Conservation (phyloP, 2,888 invertebrate genomes). For the Protodeltote pygarga region DNA sequence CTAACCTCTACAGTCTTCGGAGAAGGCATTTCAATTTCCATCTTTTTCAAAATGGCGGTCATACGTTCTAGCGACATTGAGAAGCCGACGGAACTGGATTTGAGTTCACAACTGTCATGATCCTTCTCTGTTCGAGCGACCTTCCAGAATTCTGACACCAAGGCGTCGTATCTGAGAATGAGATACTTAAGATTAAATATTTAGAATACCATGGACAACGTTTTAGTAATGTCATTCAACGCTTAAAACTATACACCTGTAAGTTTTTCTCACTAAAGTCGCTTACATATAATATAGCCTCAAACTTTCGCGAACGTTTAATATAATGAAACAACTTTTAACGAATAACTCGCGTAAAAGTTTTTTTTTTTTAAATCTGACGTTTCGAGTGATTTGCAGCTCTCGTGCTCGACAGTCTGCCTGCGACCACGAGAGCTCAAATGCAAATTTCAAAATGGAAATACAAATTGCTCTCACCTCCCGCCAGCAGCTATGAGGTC, state of each 20-base stretch:
- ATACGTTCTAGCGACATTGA: conserved; percentile 94
- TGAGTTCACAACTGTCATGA: conserved; percentile 60
- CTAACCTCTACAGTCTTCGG: conserved; percentile 82
- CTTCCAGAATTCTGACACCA: conserved; percentile 91
- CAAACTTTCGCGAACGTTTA: too few relatives aligned
- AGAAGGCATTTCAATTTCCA: conserved; percentile 86
- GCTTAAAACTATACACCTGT: too few relatives aligned
- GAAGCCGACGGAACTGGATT: conserved; percentile 90
- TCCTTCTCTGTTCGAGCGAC: conserved; percentile 72
- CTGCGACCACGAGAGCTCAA: too few relatives aligned
- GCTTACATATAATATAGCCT: too few relatives aligned
- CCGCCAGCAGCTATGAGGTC: conserved; percentile 95
- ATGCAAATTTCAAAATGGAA: not conserved
- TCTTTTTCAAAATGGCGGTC: conserved; percentile 87
- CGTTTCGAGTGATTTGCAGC: too few relatives aligned
- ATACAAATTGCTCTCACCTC: conserved; percentile 71
- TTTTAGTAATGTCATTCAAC: too few relatives aligned
- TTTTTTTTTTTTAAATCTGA: too few relatives aligned
- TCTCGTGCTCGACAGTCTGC: too few relatives aligned
- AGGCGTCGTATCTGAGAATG: conserved; percentile 90
- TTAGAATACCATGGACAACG: not conserved
- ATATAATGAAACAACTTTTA: too few relatives aligned
- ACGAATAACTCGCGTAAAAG: too few relatives aligned
- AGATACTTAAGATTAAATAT: not conserved
- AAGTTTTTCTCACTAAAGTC: too few relatives aligned